A percentile compares a stretch with the other conserved stretches of the same genome.
Conservation (phyloP, 2,888 invertebrate species). For the Euclidia mi region DNA sequence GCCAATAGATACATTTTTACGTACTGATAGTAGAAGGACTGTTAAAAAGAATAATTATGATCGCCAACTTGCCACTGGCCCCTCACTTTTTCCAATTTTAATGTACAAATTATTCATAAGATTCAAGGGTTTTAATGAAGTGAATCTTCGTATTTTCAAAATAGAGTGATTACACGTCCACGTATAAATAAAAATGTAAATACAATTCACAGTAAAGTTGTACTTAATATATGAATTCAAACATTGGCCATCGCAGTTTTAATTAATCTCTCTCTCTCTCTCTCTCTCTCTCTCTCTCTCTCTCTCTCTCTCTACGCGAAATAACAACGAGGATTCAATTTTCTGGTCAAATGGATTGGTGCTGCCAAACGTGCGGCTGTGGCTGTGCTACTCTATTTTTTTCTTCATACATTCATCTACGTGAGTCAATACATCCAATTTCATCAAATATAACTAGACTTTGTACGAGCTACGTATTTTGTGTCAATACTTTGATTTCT, state of each 20-base stretch:
- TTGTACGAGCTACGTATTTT: too few species aligned
- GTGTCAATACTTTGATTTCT: too few species aligned
- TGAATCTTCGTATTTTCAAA: background rate
- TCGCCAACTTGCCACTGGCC: too few species aligned
- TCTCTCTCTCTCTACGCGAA: conserved; percentile 64
- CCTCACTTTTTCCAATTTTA: conserved; percentile 14
- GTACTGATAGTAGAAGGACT: too few species aligned
- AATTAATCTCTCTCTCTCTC: conserved; percentile 76
- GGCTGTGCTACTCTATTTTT: conserved; percentile 41
- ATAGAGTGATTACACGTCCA: conserved; percentile 5
- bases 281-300: too few species aligned
- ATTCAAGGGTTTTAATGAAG: background rate
- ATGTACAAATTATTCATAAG: conserved; percentile 7
- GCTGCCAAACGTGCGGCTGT: conserved; percentile 61
- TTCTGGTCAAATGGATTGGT: conserved; percentile 77
- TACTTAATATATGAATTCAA: conserved; percentile 47
- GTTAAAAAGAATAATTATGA: too few species aligned
- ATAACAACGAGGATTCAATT: conserved; percentile 79
- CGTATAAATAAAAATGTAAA: too few species aligned
- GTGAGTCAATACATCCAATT: conserved; percentile 38
- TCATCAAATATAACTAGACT: conserved; percentile 18
- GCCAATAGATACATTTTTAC: too few species aligned
- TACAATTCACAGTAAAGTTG: conserved; percentile 26
- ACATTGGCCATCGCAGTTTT: conserved; percentile 63
- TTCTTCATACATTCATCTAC: conserved; percentile 35